Conservation (phyloP, 1,140 invertebrate genomes). For the Mercenaria mercenaria region DNA sequence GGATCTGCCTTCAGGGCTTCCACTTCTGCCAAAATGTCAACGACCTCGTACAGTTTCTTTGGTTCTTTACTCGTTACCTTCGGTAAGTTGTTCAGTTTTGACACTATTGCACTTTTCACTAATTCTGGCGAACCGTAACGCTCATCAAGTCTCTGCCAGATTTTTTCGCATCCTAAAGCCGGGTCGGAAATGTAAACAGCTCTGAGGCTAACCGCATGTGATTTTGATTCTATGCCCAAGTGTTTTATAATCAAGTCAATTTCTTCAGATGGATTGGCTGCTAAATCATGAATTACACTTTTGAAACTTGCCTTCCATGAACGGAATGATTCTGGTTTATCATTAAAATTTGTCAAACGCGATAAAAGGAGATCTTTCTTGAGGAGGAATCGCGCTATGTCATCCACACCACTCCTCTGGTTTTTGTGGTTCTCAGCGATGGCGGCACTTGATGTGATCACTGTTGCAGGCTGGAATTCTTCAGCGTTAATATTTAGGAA, state of each 20-base stretch:
- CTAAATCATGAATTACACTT: neutral
- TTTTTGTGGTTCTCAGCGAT: no score
- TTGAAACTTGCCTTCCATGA: constrained; percentile 42
- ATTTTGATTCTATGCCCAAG: neutral
- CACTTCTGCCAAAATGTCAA: neutral
- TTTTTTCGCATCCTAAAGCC: neutral
- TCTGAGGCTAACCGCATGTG: neutral
- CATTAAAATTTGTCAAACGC: neutral
- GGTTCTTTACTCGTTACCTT: neutral
- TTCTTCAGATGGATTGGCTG: neutral
- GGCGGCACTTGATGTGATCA: no score
- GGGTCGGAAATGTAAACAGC: neutral
- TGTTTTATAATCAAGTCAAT: neutral
- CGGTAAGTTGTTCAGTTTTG: neutral
- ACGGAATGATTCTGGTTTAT: neutral
- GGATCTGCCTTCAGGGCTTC: neutral
- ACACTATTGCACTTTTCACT: neutral
- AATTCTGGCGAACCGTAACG: neutral
- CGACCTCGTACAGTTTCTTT: neutral
- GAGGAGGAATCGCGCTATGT: constrained; percentile 37
- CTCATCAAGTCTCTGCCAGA: neutral
- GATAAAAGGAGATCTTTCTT: constrained; percentile 40
- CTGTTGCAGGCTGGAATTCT: no score
- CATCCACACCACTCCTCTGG: no score
- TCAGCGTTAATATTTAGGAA: no score